Percentiles rank a stretch among this genome's conserved stretches.
Evolutionary conservation across 2,113 vertebrate genomes (phyloP).

Genomic region (Rhegmatorhina hoffmannsi): DNA sequence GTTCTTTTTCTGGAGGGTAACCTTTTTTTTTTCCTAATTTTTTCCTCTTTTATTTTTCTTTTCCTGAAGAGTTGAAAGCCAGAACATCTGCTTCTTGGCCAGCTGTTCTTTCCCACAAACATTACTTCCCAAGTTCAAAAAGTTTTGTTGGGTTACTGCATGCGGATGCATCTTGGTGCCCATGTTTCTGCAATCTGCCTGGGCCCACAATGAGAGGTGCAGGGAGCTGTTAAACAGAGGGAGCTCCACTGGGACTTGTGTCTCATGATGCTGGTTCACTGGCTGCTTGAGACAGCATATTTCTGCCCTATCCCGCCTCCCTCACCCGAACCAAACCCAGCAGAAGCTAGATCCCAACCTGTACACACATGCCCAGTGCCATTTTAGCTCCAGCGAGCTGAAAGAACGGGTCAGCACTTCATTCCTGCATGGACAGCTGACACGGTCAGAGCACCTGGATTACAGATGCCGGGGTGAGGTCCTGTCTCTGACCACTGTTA

Average conservation of each 20-base stretch:
- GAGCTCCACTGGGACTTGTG: accelerated
- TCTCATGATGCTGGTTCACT: accelerated
- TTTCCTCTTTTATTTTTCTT: background rate
- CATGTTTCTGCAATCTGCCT: background rate
- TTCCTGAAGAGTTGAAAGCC: conserved; percentile 23
- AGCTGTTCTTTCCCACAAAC: background rate
- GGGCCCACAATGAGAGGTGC: background rate
- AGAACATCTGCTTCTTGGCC: conserved; percentile 33
- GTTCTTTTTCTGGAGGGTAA: conserved; percentile 30
- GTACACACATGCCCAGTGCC: accelerated
- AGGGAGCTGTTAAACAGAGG: background rate
- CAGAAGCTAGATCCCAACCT: background rate
- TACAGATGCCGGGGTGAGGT: background rate
- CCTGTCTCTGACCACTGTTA: background rate
- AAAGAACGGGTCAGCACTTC: background rate
- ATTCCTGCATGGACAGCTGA: background rate
- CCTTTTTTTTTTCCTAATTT: background rate
- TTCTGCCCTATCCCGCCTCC: background rate
- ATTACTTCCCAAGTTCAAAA: background rate
- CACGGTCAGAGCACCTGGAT: background rate
- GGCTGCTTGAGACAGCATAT: background rate
- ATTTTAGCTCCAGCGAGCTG: background rate
- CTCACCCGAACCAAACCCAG: background rate
- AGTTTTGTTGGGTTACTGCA: background rate
- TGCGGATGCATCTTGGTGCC: accelerated